Percentiles rank a stretch among this genome's conserved stretches.
These are phyloP conservation scores for Tetanocera ferruginea DNA, from an alignment of 2,888 invertebrate genomes.

Conservation along the genomic window DNA sequence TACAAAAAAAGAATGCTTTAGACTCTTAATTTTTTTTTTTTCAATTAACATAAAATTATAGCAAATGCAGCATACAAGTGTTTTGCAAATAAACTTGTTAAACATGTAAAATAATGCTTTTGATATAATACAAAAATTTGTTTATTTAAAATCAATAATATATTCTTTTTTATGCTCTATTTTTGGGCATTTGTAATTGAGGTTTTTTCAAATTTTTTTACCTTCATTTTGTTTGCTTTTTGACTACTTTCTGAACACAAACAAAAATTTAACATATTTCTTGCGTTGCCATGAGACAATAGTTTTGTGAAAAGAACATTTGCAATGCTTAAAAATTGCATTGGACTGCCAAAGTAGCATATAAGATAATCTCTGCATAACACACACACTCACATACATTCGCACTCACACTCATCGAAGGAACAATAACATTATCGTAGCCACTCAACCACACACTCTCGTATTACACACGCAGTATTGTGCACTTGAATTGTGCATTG, in stretches of 20 bases:
- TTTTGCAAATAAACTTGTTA: neutral
- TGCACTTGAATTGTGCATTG: constrained; percentile 35
- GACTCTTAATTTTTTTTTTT: neutral
- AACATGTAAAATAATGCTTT: neutral
- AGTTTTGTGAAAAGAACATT: constrained; percentile 6
- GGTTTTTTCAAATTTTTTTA: neutral
- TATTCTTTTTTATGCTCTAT: constrained; percentile 19
- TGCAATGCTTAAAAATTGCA: neutral
- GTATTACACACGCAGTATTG: constrained; percentile 16
- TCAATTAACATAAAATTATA: neutral
- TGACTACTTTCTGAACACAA: neutral
- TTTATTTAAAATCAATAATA: constrained; percentile 10
- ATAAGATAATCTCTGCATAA: constrained; percentile 17
- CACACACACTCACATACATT: neutral
- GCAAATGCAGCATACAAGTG: neutral
- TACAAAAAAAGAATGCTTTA: too few species aligned
- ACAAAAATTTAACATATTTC: constrained; percentile 9
- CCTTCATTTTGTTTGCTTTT: neutral
- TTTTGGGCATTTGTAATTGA: constrained; percentile 36
- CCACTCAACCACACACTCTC: neutral
- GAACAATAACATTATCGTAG: neutral
- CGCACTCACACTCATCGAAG: neutral
- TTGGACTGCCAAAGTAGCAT: neutral
- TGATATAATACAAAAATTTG: neutral
- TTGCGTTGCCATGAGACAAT: constrained; percentile 13